Base-by-base conservation (phyloP, 2,888 invertebrate species). In the Drosophila borealis region DNA sequence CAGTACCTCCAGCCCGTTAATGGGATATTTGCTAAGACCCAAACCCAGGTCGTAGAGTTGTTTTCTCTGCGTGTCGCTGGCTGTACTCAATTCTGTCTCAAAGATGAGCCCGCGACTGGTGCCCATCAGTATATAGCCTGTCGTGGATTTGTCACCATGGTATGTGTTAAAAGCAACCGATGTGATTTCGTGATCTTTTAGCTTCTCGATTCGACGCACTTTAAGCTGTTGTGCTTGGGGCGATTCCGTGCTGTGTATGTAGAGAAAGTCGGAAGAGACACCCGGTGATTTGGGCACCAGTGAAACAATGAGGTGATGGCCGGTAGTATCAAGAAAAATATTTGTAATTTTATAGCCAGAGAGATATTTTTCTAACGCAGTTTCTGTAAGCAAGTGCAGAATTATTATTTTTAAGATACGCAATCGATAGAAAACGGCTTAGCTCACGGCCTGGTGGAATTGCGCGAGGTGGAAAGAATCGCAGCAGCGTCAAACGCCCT, bases 41-140 rank as follows among this genome's bases (percentile, higher is more conserved):
- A 95, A 95, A 0, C 97, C 97, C 77, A 98, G 94, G 92, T 97
- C 97, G 90, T 97, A 98, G 44, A 98, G 95, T 95, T 97, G 97
- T 93, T 96, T 96, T 94, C 96, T 95, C 90, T 97, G 97, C 91
- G 97, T 96, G 69, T 98, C 98, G 70, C 95, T 96, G 56, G 96
- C 96, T 11, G 95, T 93, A 19, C 95, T 95, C 54, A 98, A 94
- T 91, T 98, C 98, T 0, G 97, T 97, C 93, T 98, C 98, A 92
- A 98, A 95, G 70, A 98, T 96, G 46, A 97, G 93, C 0, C 98
- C 98, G 90, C 96, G 96, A 0, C 96, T 96, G 0, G 98, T 98
- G 6, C 98, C 98, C 46, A 98, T 91, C 42, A 99, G 93, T 82
- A 99, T 97, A 0, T 97, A 95, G 1, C 97, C 97, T 0, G 98